Conservation (phyloP, 2,113 vertebrate species). For the Lepus europaeus region DNA sequence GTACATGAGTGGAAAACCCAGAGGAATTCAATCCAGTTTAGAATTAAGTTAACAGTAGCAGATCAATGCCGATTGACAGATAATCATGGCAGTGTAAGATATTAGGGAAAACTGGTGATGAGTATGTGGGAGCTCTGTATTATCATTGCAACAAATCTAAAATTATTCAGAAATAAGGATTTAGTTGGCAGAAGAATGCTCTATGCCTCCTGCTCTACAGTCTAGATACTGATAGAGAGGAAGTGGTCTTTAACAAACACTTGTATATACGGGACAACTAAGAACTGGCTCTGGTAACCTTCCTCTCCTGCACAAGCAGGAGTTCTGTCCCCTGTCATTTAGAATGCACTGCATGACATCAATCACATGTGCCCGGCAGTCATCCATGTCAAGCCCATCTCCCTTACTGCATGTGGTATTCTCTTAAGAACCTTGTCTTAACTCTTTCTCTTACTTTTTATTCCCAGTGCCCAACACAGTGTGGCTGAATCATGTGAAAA, state of each 20-base stretch:
- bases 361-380: background rate
- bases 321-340: background rate
- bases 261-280: background rate
- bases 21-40: background rate
- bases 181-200: background rate
- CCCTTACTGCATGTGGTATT: background rate
- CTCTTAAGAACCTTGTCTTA: background rate
- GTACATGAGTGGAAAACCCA: background rate
- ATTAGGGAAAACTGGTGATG: background rate
- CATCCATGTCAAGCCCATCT: background rate
- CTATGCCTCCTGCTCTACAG: background rate
- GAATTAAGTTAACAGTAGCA: background rate
- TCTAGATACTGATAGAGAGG: background rate
- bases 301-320: background rate
- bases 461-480: background rate
- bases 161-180: conserved; percentile 51
- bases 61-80: background rate
- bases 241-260: background rate
- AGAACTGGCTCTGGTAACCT: background rate
- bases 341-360: background rate
- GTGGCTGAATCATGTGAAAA: background rate
- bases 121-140: background rate
- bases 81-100: background rate
- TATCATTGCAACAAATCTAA: background rate
- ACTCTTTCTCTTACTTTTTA: background rate